phyloP scores from a whole-genome alignment of 1,140 invertebrate genomes.

The Drosophila kanapiae region DNA sequence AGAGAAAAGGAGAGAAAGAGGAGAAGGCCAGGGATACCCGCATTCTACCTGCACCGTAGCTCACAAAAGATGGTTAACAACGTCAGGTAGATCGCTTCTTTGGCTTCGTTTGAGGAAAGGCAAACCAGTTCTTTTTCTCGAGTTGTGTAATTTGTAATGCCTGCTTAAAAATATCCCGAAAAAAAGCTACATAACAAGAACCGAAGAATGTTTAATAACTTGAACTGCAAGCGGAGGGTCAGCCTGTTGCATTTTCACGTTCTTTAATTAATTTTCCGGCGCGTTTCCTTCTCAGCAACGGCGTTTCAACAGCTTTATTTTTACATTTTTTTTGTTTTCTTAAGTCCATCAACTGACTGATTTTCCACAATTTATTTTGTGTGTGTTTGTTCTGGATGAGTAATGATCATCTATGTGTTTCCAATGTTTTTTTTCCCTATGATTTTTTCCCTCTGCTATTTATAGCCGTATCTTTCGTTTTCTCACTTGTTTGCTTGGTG shows the following conservation, averaged over 20 bases:
- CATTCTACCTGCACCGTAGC: conserved; percentile 47
- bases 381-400: conserved; percentile 62
- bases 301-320: conserved; percentile 23
- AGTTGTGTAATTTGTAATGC: conserved; percentile 74
- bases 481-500: conserved; percentile 29
- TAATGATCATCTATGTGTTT: conserved; percentile 65
- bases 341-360: conserved; percentile 38
- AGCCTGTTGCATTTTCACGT: conserved; percentile 77
- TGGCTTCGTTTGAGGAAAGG: conserved; percentile 41
- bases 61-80: conserved; percentile 49
- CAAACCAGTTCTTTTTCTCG: conserved; percentile 65
- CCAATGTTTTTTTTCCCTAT: conserved; percentile 18
- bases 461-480: conserved; percentile 30
- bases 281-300: conserved; percentile 32
- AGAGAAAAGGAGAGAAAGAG: neutral
- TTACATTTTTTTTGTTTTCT: neutral
- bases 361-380: conserved; percentile 50
- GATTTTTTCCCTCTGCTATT: conserved; percentile 43
- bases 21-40: conserved; percentile 21
- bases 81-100: conserved; percentile 55
- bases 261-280: conserved; percentile 70
- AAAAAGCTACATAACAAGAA: conserved; percentile 41
- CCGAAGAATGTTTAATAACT: conserved; percentile 58
- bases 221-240: conserved; percentile 32
- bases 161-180: conserved; percentile 55